These are phyloP conservation scores for Drosophila tani DNA, from an alignment of 1,140 invertebrate genomes.

Conservation along the genomic window DNA sequence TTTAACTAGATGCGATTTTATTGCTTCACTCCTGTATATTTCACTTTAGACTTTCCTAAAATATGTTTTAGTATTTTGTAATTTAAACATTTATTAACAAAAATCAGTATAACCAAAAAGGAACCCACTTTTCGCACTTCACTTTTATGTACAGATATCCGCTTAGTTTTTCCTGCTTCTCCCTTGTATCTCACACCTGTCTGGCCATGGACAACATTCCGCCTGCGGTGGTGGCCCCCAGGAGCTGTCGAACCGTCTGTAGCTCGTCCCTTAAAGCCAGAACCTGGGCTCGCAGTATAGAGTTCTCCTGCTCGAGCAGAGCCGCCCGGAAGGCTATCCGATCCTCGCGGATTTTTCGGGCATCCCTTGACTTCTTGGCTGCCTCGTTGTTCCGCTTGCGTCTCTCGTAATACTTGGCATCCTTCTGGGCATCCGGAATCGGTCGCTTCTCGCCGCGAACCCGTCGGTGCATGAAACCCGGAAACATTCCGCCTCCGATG, in stretches of 20 bases:
- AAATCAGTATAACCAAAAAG: constrained; percentile 12
- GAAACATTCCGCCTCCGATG: constrained; percentile 64
- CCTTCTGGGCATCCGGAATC: constrained; percentile 94
- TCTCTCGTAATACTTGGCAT: constrained; percentile 95
- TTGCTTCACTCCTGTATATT: neutral
- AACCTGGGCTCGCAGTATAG: constrained; percentile 92
- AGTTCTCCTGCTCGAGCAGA: constrained; percentile 94
- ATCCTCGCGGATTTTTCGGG: constrained; percentile 93
- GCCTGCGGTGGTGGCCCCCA: constrained; percentile 63
- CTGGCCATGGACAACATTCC: constrained; percentile 65
- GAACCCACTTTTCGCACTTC: neutral
- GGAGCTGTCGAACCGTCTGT: constrained; percentile 88
- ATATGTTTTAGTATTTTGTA: neutral
- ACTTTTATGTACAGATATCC: constrained; percentile 40
- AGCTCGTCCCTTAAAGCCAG: constrained; percentile 92
- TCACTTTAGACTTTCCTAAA: neutral
- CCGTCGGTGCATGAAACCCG: constrained; percentile 85
- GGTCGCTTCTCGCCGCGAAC: constrained; percentile 93
- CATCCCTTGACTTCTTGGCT: constrained; percentile 95
- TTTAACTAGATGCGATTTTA: no score
- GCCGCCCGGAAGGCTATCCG: constrained; percentile 91
- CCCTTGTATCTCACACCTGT: constrained; percentile 26
- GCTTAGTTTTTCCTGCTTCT: no score
- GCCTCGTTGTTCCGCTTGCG: constrained; percentile 95
- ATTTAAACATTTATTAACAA: constrained; percentile 45